A percentile compares a stretch with the other conserved stretches of the same genome.
phyloP scores from a whole-genome alignment of 2,888 invertebrate species.

The Arrhopalites spinosus region DNA sequence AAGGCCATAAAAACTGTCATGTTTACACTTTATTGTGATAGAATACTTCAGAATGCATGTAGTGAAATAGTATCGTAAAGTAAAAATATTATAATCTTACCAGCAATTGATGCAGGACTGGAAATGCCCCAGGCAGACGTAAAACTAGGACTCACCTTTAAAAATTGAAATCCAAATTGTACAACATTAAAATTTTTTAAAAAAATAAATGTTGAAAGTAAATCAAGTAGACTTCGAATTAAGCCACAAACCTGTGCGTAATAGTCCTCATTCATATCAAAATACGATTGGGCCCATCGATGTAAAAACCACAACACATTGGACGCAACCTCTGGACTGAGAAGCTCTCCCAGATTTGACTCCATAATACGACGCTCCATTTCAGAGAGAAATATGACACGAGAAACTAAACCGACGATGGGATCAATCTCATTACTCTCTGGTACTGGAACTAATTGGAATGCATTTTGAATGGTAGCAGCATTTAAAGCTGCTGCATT shows the following conservation, averaged over 20 bases:
- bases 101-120: conserved; percentile 71
- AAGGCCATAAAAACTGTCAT: no score
- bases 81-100: no score
- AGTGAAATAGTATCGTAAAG: no score
- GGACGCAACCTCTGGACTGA: conserved; percentile 68
- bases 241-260: conserved; percentile 62
- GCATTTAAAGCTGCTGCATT: conserved; percentile 37
- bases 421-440: conserved; percentile 48
- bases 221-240: no score
- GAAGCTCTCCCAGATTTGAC: conserved; percentile 68
- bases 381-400: conserved; percentile 74
- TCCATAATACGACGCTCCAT: conserved; percentile 75
- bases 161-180: not conserved
- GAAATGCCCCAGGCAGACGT: conserved; percentile 70
- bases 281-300: conserved; percentile 75
- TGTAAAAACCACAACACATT: conserved; percentile 79
- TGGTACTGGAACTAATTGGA: conserved; percentile 46
- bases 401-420: conserved; percentile 66
- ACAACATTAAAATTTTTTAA: no score
- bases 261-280: conserved; percentile 68
- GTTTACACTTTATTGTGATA: no score
- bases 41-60: no score
- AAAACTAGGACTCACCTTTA: conserved; percentile 67
- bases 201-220: no score
- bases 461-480: conserved; percentile 48